phyloP scores from a whole-genome alignment of 2,888 invertebrate genomes.

The Xanthia togata region DNA sequence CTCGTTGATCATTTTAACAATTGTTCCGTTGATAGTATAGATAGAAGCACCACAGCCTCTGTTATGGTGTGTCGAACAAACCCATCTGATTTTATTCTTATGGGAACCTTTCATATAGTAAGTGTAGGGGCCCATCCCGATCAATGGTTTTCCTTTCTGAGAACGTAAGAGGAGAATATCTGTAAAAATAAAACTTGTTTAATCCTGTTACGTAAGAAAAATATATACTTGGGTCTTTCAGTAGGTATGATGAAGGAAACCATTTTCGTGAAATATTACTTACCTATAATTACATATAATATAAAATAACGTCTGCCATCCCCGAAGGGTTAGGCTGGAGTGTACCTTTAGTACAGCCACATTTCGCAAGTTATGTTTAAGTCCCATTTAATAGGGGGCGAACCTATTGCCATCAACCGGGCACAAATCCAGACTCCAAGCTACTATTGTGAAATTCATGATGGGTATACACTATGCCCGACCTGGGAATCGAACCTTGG shows the following conservation, averaged over 20 bases:
- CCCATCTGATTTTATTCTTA: constrained; percentile 65
- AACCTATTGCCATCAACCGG: neutral
- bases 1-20: constrained; percentile 54
- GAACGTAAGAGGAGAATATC: constrained; percentile 60
- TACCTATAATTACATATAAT: neutral
- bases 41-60: constrained; percentile 73
- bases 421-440: neutral
- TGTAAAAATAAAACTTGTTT: constrained; percentile 41
- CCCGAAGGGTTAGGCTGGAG: neutral
- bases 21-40: constrained; percentile 63
- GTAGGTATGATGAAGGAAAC: neutral
- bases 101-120: constrained; percentile 63
- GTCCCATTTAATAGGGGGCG: neutral
- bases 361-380: neutral
- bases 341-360: neutral
- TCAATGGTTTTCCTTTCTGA: constrained; percentile 66
- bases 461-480: neutral
- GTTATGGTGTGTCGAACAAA: constrained; percentile 72
- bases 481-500: neutral
- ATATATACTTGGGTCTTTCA: neutral
- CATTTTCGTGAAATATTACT: neutral
- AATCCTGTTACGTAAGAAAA: neutral
- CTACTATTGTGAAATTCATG: neutral
- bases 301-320: neutral
- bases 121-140: constrained; percentile 64